Conservation (phyloP, 2,113 vertebrate genomes). For the Thomomys bottae region DNA sequence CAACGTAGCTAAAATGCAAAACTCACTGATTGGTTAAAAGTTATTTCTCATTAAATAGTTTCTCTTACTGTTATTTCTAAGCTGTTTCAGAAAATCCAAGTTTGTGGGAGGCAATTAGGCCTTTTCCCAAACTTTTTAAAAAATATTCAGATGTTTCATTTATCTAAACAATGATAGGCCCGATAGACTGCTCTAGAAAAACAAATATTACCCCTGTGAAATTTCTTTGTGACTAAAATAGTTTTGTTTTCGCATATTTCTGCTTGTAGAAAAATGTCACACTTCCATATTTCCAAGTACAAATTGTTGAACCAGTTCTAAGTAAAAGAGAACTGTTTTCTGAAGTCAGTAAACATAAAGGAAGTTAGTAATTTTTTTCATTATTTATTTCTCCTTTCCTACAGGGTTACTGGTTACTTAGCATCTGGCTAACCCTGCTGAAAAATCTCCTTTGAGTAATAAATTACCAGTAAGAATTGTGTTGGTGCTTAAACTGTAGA, state of each 20-base stretch:
- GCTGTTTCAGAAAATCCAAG: conserved; percentile 28
- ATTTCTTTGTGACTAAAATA: conserved; percentile 66
- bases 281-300: conserved; percentile 58
- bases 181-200: conserved; percentile 51
- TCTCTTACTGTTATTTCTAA: conserved; percentile 21
- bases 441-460: conserved; percentile 43
- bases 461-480: not conserved
- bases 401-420: conserved; percentile 19
- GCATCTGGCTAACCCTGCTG: conserved; percentile 36
- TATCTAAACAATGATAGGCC: conserved; percentile 43
- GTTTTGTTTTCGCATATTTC: conserved; percentile 62
- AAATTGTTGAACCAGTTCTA: conserved; percentile 30
- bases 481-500: conserved; percentile 36
- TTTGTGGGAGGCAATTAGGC: conserved; percentile 17
- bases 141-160: conserved; percentile 43
- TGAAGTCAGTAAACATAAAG: conserved; percentile 27
- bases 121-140: conserved; percentile 26
- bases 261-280: conserved; percentile 68
- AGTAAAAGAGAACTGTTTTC: conserved; percentile 40
- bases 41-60: not conserved
- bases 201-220: conserved; percentile 60
- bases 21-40: not conserved
- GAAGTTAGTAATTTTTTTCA: conserved; percentile 49
- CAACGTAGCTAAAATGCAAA: not conserved
- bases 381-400: conserved; percentile 44